A percentile compares a stretch with the other conserved stretches of the same genome.
phyloP scores from a whole-genome alignment of 2,888 invertebrate genomes.

The Resseliella maxima region DNA sequence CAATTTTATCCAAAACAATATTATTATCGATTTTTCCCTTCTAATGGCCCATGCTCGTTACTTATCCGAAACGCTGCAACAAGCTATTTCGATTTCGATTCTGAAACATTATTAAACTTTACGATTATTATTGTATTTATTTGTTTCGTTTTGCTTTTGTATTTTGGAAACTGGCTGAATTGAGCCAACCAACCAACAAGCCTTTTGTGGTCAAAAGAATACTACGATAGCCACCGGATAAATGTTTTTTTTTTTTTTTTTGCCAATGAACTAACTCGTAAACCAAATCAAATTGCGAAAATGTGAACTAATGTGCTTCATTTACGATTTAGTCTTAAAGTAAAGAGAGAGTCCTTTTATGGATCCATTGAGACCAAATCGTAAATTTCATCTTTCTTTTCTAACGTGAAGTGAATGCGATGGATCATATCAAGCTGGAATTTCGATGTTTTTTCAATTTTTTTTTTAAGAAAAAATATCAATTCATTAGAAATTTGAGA shows the following conservation, averaged over 20 bases:
- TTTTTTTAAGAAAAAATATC: too few species aligned
- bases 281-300: slow-evolving; percentile 7
- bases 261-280: slow-evolving; percentile 5
- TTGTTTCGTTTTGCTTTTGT: background rate
- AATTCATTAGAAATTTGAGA: too few species aligned
- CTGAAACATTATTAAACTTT: slow-evolving; percentile 53
- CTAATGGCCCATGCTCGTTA: slow-evolving; percentile 17
- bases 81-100: slow-evolving; percentile 42
- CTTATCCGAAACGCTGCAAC: background rate
- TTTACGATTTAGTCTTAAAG: background rate
- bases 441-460: too few species aligned
- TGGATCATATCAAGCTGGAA: too few species aligned
- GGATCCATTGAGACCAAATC: slow-evolving; percentile 8
- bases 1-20: slow-evolving; percentile 43
- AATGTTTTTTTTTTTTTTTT: too few species aligned
- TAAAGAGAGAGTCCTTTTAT: background rate
- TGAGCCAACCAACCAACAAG: background rate
- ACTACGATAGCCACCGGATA: background rate
- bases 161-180: slow-evolving; percentile 9
- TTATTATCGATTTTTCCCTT: slow-evolving; percentile 45
- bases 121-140: slow-evolving; percentile 55
- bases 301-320: slow-evolving; percentile 49
- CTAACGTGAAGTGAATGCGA: too few species aligned
- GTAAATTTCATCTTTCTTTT: slow-evolving; percentile 10
- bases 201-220: background rate